A percentile compares a stretch with the other conserved stretches of the same genome.
Conservation (phyloP, 2,113 vertebrate genomes). For the Rhinopomastus cyanomelas region DNA sequence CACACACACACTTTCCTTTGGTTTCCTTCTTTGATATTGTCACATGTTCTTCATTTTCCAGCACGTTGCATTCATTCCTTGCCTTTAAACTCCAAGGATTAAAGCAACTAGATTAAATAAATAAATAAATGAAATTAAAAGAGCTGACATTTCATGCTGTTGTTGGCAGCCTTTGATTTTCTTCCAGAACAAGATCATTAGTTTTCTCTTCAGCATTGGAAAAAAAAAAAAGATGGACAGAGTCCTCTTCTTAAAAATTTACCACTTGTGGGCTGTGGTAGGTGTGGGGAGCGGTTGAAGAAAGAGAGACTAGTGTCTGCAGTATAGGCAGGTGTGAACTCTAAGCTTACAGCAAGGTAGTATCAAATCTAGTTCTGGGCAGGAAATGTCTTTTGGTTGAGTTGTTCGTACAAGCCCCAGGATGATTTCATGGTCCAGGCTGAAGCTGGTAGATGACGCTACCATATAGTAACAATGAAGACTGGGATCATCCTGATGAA, state of each 20-base stretch:
- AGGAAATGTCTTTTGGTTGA: background rate
- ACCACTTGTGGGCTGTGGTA: constrained; percentile 10
- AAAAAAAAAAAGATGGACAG: constrained; percentile 42
- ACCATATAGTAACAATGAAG: background rate
- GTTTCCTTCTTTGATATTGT: constrained; percentile 76
- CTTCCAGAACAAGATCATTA: constrained; percentile 76
- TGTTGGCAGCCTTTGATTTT: constrained; percentile 75
- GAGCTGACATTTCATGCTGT: constrained; percentile 71
- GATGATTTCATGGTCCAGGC: background rate
- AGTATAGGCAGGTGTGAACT: background rate
- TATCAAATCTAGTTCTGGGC: background rate
- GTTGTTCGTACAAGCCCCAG: background rate
- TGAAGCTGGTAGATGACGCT: background rate
- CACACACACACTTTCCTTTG: constrained; percentile 36
- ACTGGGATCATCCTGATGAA: background rate
- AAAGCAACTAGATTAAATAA: constrained; percentile 75
- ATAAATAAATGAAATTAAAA: constrained; percentile 78
- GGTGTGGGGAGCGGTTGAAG: background rate
- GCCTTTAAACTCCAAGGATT: constrained; percentile 80
- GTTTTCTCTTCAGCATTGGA: constrained; percentile 52
- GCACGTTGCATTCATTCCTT: constrained; percentile 71
- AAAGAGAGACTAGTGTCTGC: background rate
- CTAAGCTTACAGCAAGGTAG: background rate
- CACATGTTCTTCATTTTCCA: constrained; percentile 76
- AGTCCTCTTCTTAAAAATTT: constrained; percentile 33